phyloP scores from a whole-genome alignment of 2,797 vertebrate genomes.

The Xenopus petersii region DNA sequence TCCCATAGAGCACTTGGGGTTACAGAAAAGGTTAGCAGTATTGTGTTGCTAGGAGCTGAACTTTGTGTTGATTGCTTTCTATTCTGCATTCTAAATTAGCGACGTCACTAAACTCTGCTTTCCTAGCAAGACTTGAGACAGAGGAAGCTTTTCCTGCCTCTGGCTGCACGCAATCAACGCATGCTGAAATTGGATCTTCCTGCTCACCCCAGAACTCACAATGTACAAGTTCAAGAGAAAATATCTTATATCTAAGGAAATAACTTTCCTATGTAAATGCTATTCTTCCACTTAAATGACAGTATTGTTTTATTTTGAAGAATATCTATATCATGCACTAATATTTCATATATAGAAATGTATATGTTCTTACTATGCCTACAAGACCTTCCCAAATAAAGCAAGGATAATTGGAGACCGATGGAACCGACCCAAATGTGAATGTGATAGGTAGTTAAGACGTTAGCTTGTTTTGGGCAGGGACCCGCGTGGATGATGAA shows the following conservation, averaged over 20 bases:
- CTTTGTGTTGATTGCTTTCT: conserved; percentile 44
- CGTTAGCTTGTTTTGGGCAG: no score
- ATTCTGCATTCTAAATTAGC: conserved; percentile 62
- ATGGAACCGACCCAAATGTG: no score
- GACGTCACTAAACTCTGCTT: conserved; percentile 52
- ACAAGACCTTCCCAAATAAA: no score
- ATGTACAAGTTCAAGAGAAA: not conserved
- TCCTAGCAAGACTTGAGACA: conserved; percentile 51
- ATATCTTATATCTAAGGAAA: not conserved
- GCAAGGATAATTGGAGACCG: no score
- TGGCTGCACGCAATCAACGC: conserved; percentile 55
- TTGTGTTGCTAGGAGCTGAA: conserved; percentile 48
- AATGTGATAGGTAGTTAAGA: no score
- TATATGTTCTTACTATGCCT: no score
- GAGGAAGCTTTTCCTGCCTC: conserved; percentile 70
- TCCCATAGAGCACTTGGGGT: conserved; percentile 67
- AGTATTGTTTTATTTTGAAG: no score
- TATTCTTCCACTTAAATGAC: no score
- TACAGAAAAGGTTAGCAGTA: conserved; percentile 46
- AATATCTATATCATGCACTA: no score
- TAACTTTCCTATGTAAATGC: not conserved
- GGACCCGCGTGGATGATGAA: no score
- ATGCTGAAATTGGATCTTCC: conserved; percentile 55
- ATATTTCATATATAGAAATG: no score
- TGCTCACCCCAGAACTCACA: conserved; percentile 52